Percentiles rank a stretch among this genome's conserved stretches.
Evolutionary conservation across 1,140 invertebrate genomes (phyloP).

Genomic region (Diachasma alloeum): DNA sequence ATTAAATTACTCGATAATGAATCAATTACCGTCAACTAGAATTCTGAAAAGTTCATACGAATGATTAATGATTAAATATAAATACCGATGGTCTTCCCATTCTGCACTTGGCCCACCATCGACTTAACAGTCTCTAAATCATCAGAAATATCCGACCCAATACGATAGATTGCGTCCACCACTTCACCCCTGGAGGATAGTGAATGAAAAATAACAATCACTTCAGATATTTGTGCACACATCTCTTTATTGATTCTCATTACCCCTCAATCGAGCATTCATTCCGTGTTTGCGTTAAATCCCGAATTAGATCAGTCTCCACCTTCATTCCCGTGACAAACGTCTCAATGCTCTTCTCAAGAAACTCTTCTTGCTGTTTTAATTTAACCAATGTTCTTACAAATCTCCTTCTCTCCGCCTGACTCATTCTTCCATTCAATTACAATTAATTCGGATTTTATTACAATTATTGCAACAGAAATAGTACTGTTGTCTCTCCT

Average conservation of each 20-base stretch:
- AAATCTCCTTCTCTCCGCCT: constrained; percentile 34
- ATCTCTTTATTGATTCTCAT: constrained; percentile 19
- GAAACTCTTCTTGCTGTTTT: constrained; percentile 53
- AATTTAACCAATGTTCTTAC: constrained; percentile 49
- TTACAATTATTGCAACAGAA: background rate
- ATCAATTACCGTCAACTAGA: too few species aligned
- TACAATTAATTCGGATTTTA: background rate
- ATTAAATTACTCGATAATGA: too few species aligned
- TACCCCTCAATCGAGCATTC: constrained; percentile 50
- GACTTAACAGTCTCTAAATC: constrained; percentile 45
- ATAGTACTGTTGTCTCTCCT: too few species aligned
- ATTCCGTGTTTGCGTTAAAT: constrained; percentile 38
- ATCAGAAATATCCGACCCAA: constrained; percentile 37
- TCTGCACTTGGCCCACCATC: constrained; percentile 28
- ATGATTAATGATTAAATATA: background rate
- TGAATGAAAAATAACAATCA: constrained; percentile 1
- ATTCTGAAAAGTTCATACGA: too few species aligned
- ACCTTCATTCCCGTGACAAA: constrained; percentile 50
- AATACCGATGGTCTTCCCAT: constrained; percentile 50
- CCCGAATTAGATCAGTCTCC: constrained; percentile 42
- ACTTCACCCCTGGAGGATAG: constrained; percentile 39
- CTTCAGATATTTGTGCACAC: constrained; percentile 12
- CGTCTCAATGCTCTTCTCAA: constrained; percentile 49
- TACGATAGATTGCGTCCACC: constrained; percentile 32
- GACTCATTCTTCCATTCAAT: constrained; percentile 10